phyloP scores from a whole-genome alignment of 2,888 invertebrate species.

The Ferdinandea cuprea region DNA sequence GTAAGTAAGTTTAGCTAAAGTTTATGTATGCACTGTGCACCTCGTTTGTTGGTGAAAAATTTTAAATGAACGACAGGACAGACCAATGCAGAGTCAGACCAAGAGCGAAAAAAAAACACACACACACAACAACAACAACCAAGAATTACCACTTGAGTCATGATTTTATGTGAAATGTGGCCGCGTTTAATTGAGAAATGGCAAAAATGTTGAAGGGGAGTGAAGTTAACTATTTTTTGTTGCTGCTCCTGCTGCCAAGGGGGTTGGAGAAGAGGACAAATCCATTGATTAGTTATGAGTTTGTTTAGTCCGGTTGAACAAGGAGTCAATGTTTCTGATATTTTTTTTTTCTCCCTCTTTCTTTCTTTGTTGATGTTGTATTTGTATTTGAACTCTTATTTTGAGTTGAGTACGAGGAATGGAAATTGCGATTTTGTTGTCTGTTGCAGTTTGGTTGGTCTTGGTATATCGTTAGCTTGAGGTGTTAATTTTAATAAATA shows the following conservation, averaged over 20 bases:
- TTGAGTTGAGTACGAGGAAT: constrained; percentile 4
- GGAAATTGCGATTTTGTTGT: constrained; percentile 37
- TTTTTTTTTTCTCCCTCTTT: neutral
- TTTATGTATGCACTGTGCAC: constrained; percentile 71
- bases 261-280: constrained; percentile 45
- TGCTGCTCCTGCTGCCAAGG: constrained; percentile 17
- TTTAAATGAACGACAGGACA: constrained; percentile 54
- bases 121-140: neutral
- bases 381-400: constrained; percentile 5
- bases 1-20: constrained; percentile 58
- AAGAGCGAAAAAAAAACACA: constrained; percentile 11
- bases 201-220: constrained; percentile 72
- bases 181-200: constrained; percentile 73
- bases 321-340: constrained; percentile 41
- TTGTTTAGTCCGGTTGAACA: constrained; percentile 60
- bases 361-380: neutral
- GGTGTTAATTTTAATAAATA: constrained; percentile 65
- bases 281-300: constrained; percentile 71
- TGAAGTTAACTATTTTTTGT: constrained; percentile 44
- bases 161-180: constrained; percentile 72
- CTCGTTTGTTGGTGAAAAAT: constrained; percentile 34
- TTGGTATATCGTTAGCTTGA: constrained; percentile 52
- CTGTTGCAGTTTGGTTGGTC: constrained; percentile 18
- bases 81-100: constrained; percentile 21
- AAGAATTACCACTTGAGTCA: constrained; percentile 68